phyloP scores from a whole-genome alignment of 37 sponge, comb jelly and placozoan species.

The Oscarella lobularis region DNA sequence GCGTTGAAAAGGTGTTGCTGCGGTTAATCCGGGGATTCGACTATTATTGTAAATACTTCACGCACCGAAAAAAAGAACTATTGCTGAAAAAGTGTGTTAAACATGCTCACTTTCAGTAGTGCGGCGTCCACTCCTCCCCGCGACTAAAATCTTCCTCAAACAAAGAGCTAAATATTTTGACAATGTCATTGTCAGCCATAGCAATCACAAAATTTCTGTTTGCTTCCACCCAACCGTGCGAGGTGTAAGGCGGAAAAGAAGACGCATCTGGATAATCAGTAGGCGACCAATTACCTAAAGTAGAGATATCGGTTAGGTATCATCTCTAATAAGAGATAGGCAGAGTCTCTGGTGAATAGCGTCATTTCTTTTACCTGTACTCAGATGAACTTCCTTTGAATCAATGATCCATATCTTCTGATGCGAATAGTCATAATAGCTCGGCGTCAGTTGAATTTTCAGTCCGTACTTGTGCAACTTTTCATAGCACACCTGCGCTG shows the following conservation, averaged over 20 bases:
- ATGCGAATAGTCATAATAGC: conserved; percentile 46
- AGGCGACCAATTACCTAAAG: conserved; percentile 77
- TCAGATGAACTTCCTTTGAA: conserved; percentile 56
- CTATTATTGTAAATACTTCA: no score
- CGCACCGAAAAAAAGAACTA: no score
- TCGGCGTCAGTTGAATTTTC: conserved; percentile 28
- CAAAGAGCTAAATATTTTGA: background rate
- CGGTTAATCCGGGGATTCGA: no score
- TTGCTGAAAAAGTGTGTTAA: no score
- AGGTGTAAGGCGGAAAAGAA: conserved; percentile 22
- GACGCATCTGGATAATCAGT: conserved; percentile 51
- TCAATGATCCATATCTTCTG: conserved; percentile 83
- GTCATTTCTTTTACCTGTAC: conserved; percentile 50
- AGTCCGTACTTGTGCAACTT: conserved; percentile 44
- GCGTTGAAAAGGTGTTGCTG: no score
- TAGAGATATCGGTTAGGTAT: background rate
- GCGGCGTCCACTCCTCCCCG: background rate
- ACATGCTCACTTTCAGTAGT: no score
- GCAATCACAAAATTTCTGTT: conserved; percentile 56
- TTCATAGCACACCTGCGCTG: conserved; percentile 54
- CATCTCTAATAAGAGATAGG: background rate
- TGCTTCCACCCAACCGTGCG: conserved; percentile 10
- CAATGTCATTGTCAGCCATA: conserved; percentile 21
- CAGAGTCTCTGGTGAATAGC: background rate
- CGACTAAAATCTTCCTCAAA: background rate